Conservation (phyloP, 1,140 invertebrate species). For the Drosophila grimshawi region DNA sequence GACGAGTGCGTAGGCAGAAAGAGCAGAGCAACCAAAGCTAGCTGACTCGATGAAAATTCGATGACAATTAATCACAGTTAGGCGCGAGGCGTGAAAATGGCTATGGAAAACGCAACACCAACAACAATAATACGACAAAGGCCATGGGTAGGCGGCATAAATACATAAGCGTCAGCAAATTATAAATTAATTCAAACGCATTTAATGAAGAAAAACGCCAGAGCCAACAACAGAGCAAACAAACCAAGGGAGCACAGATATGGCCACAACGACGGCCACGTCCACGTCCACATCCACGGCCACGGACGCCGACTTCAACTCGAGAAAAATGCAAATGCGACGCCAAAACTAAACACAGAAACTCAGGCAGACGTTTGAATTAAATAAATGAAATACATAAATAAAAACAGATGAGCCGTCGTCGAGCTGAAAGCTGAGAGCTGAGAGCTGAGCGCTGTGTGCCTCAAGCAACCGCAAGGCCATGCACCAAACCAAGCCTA, state of each 20-base stretch:
- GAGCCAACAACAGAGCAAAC: slow-evolving; percentile 41
- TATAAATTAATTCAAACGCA: slow-evolving; percentile 81
- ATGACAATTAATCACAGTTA: slow-evolving; percentile 80
- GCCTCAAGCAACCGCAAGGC: slow-evolving; percentile 26
- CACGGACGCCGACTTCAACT: slow-evolving; percentile 6
- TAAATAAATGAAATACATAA: slow-evolving; percentile 82
- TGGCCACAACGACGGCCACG: not conserved
- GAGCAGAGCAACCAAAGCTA: slow-evolving; percentile 41
- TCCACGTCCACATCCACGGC: not conserved
- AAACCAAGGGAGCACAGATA: slow-evolving; percentile 2
- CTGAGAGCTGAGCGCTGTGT: not conserved
- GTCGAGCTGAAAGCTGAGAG: slow-evolving; percentile 14
- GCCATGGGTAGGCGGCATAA: slow-evolving; percentile 48
- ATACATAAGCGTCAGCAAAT: slow-evolving; percentile 75
- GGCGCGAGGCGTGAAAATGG: slow-evolving; percentile 74
- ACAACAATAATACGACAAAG: slow-evolving; percentile 4
- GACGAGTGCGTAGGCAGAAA: slow-evolving; percentile 13
- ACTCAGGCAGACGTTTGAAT: slow-evolving; percentile 63
- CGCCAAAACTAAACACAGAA: slow-evolving; percentile 28
- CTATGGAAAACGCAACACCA: slow-evolving; percentile 21
- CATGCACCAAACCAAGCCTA: not conserved
- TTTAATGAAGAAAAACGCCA: slow-evolving; percentile 78
- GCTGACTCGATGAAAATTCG: slow-evolving; percentile 77
- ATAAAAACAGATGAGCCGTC: slow-evolving; percentile 67
- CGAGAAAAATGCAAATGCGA: slow-evolving; percentile 33